Percentiles rank a stretch among this genome's conserved stretches.
These are phyloP conservation scores for Strigamia crassipes DNA, from an alignment of 2,888 invertebrate species.

Conservation along the genomic window DNA sequence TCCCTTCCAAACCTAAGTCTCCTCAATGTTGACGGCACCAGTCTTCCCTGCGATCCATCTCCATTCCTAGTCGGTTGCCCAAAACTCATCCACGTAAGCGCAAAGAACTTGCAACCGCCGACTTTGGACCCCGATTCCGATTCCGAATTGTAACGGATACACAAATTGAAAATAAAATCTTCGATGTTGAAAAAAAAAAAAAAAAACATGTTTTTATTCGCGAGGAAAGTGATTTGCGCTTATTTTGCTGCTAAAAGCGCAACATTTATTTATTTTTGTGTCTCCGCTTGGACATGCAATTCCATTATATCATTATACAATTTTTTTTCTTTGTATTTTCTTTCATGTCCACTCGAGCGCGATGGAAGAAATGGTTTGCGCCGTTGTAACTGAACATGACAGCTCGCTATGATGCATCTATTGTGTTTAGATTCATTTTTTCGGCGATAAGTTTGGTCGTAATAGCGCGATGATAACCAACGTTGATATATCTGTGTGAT, in stretches of 20 bases:
- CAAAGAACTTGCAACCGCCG: conserved; percentile 1
- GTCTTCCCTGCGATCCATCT: neutral
- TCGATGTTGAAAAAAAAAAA: neutral
- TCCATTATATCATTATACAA: neutral
- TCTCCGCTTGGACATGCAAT: neutral
- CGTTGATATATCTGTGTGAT: neutral
- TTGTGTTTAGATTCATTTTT: neutral
- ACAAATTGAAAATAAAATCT: neutral
- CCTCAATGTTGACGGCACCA: conserved; percentile 10
- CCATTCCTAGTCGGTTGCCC: conserved; percentile 2
- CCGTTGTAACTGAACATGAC: neutral
- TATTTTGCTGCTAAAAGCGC: neutral
- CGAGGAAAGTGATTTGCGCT: neutral
- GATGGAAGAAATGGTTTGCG: neutral
- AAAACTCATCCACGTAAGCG: neutral
- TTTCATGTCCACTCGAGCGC: neutral
- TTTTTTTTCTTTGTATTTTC: neutral
- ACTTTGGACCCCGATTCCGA: neutral
- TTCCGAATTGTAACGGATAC: neutral
- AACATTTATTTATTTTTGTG: neutral
- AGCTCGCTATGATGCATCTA: conserved; percentile 2
- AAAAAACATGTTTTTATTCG: neutral
- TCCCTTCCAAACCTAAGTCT: conserved; percentile 26
- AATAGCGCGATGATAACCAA: neutral
- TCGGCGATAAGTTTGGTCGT: neutral